phyloP scores from a whole-genome alignment of 2,888 invertebrate species.

The Acronicta aceris region DNA sequence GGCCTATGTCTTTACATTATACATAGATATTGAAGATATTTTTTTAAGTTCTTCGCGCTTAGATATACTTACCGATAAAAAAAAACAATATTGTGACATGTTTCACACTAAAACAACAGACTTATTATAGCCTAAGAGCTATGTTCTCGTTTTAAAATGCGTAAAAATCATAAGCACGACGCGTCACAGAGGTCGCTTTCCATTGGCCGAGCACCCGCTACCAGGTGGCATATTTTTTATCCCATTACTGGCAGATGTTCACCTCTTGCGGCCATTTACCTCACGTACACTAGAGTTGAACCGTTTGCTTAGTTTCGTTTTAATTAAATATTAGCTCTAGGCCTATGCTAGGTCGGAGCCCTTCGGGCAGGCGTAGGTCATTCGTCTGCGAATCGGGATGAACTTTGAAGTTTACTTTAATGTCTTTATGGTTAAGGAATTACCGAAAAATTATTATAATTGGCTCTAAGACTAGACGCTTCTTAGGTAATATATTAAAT shows the following conservation, averaged over 20 bases:
- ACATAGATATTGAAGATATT: too few species aligned
- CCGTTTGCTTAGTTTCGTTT: conserved; percentile 26
- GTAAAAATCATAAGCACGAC: conserved; percentile 42
- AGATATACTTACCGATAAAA: too few species aligned
- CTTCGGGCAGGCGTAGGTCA: conserved; percentile 27
- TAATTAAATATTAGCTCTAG: conserved; percentile 38
- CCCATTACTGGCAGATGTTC: conserved; percentile 65
- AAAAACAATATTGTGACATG: too few species aligned
- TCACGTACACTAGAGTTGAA: conserved; percentile 45
- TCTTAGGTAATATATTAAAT: too few species aligned
- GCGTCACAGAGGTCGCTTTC: conserved; percentile 41
- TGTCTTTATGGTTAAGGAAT: background rate
- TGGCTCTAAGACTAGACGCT: too few species aligned
- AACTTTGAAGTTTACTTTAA: too few species aligned
- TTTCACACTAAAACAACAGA: background rate
- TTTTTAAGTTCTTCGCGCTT: too few species aligned
- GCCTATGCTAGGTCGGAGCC: conserved; percentile 16
- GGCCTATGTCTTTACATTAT: too few species aligned
- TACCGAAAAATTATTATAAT: too few species aligned
- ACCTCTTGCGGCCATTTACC: conserved; percentile 66
- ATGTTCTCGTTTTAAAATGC: conserved; percentile 2
- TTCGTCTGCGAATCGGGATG: conserved; percentile 14
- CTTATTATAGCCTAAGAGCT: background rate
- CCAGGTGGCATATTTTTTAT: conserved; percentile 71
- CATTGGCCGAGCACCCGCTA: conserved; percentile 50